phyloP scores from a whole-genome alignment of 1,140 invertebrate genomes.

The Vollenhovia emeryi region DNA sequence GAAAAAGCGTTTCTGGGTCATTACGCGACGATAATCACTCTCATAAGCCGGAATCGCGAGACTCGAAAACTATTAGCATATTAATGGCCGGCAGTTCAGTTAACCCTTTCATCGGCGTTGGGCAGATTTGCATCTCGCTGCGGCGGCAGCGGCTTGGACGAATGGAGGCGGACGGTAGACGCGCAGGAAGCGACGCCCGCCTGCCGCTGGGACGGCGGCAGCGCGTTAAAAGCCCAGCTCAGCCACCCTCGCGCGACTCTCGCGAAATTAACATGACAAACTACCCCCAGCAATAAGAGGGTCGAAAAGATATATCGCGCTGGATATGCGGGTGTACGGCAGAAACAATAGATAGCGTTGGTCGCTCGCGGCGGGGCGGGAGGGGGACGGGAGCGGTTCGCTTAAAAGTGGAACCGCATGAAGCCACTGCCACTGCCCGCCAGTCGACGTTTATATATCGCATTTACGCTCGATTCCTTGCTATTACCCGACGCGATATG shows the following conservation, averaged over 20 bases:
- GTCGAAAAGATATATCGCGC: conserved; percentile 84
- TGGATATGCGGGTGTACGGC: conserved; percentile 84
- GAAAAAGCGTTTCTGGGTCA: conserved; percentile 86
- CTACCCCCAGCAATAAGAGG: conserved; percentile 85
- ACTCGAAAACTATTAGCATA: conserved; percentile 86
- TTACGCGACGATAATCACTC: conserved; percentile 84
- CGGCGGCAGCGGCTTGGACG: conserved; percentile 47
- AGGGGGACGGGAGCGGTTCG: too few relatives aligned
- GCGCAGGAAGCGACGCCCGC: conserved; percentile 57
- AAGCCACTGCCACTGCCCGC: too few relatives aligned
- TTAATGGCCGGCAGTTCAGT: conserved; percentile 85
- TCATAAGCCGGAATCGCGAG: conserved; percentile 84
- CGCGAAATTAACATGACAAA: conserved; percentile 86
- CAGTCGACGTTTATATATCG: conserved; percentile 23
- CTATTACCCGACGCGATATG: conserved; percentile 55
- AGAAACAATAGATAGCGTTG: conserved; percentile 84
- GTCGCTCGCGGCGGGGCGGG: background rate
- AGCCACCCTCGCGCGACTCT: conserved; percentile 80
- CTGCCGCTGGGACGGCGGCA: conserved; percentile 79
- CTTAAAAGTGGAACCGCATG: conserved; percentile 67
- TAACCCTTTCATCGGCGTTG: conserved; percentile 85
- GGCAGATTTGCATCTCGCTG: conserved; percentile 83
- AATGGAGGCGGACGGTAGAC: conserved; percentile 62
- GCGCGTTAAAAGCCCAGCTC: conserved; percentile 84
- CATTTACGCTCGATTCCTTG: conserved; percentile 6